Evolutionary conservation across 2,888 invertebrate species (phyloP), one percentile per base, ranked within the genome.

Genomic region (Chrysolina haemoptera): DNA sequence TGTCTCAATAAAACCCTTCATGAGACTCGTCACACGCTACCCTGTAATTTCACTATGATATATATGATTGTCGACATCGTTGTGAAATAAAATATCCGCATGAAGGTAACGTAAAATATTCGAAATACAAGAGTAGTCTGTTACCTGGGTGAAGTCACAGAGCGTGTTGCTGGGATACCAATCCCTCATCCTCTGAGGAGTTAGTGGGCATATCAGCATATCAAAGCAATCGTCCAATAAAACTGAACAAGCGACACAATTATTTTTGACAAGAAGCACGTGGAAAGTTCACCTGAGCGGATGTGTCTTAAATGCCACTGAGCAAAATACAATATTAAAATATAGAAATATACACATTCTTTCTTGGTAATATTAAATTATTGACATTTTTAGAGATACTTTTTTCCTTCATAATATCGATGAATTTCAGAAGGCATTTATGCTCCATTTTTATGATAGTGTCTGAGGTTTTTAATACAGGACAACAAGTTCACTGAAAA

Each of bases 131-230:
- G 75, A 75, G 73, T 74, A 73, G 76, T 75, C 78, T 80, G 88
- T 87, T 86, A 87, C 88, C 87, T 86, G 86, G 87, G 87, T 86
- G 86, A 87, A 86, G 85, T 86, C 87, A 86, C 86, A 86, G 86
- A 86, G 86, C 85, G 84, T 86, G 88, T 88, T 87, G 86, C 88
- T 82, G 83, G 85, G 88, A 83, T 83, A 88, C 88, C 87, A 84
- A 84, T 84, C 85, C 85, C 84, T 84, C 82, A 82, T 83, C 83
- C 83, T 84, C 75, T 75, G 75, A 77, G 77, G 74, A 80, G 80
- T 76, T 75, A 74, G 70, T 81, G 74, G 74, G 77, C 80, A 81
- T 84, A 84, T 84, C 84, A 84, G 85, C 84, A 84, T 85, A 86
- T 85, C 86, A 85, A 85, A 84, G 82, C 82, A 82, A 84, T 84